Percentiles rank a stretch among this genome's conserved stretches.
Evolutionary conservation across 2,113 vertebrate species (phyloP).

Genomic region (Probosciger aterrimus): DNA sequence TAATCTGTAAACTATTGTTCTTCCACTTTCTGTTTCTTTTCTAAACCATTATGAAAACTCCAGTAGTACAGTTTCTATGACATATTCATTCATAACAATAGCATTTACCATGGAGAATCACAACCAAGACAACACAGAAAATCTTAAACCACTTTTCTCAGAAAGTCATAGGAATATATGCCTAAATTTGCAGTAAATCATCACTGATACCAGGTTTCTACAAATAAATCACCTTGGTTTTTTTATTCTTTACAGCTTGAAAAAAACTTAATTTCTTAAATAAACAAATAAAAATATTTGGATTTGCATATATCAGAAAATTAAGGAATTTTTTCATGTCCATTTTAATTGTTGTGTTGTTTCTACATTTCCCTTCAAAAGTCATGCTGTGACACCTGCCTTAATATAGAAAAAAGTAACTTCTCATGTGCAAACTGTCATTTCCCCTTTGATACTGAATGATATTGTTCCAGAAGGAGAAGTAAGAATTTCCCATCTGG

Average conservation of each 20-base stretch:
- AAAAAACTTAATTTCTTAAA: neutral
- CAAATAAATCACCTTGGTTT: neutral
- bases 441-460: neutral
- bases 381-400: neutral
- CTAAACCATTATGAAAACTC: neutral
- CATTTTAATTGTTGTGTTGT: neutral
- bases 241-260: neutral
- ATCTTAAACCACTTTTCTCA: neutral
- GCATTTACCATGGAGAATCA: neutral
- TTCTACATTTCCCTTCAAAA: neutral
- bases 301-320: neutral
- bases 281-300: neutral
- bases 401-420: neutral
- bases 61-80: neutral
- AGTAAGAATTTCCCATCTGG: neutral
- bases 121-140: neutral
- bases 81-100: neutral
- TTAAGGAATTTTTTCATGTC: neutral
- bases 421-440: accelerated
- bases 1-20: neutral
- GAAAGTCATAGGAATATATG: neutral
- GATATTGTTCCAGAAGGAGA: neutral
- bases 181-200: neutral
- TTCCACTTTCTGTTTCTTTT: neutral
- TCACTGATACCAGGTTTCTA: neutral